Conservation (phyloP, 1,140 invertebrate genomes). For the Sinella curviseta region DNA sequence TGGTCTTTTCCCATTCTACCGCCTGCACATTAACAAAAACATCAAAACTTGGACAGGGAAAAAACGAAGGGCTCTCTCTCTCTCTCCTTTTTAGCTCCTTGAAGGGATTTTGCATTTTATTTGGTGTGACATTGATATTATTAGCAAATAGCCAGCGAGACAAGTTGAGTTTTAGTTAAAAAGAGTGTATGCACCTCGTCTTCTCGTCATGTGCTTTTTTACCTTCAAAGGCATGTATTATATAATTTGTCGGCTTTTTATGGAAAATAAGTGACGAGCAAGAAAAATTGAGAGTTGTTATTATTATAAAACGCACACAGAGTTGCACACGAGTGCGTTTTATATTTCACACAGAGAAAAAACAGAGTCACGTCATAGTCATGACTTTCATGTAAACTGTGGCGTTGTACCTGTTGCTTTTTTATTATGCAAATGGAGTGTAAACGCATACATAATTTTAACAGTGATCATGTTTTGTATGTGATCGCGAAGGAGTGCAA, state of each 20-base stretch:
- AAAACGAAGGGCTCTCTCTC: neutral
- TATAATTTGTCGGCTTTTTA: slow-evolving; percentile 20
- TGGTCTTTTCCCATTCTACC: no score
- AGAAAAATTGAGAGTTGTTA: neutral
- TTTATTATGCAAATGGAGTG: neutral
- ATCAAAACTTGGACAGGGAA: neutral
- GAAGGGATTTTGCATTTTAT: slow-evolving; percentile 2
- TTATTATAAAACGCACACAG: neutral
- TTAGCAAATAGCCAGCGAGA: neutral
- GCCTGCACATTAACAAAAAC: neutral
- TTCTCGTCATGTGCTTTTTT: neutral
- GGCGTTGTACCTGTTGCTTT: neutral
- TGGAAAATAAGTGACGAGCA: slow-evolving; percentile 8
- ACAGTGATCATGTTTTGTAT: no score
- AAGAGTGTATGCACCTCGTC: no score
- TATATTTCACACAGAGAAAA: neutral
- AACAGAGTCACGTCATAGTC: neutral
- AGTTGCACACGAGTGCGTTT: neutral
- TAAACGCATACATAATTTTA: neutral
- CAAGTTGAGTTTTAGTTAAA: neutral
- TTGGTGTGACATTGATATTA: slow-evolving; percentile 11
- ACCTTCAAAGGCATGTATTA: neutral
- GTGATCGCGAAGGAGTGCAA: no score
- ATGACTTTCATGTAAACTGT: neutral
- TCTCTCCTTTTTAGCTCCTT: neutral